A percentile compares a stretch with the other conserved stretches of the same genome.
These are phyloP conservation scores for Girardinus metallicus DNA, from an alignment of 2,797 vertebrate species.

Conservation along the genomic window DNA sequence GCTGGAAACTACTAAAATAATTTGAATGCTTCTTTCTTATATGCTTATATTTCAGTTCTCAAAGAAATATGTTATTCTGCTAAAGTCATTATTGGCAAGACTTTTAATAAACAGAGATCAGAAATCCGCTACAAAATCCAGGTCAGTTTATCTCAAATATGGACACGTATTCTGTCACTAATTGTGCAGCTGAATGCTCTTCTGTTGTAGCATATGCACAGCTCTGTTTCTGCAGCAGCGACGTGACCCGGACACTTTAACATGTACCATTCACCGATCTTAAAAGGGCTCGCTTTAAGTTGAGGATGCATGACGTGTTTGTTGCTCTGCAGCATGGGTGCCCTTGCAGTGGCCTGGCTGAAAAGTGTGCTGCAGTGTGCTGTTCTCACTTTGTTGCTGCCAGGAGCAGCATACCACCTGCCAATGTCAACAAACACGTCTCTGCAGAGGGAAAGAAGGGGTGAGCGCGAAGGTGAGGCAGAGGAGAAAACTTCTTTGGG, in stretches of 20 bases:
- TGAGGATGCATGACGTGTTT: conserved; percentile 48
- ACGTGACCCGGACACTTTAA: conserved; percentile 12
- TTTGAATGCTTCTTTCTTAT: not conserved
- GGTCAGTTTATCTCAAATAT: not conserved
- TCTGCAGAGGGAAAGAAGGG: conserved; percentile 21
- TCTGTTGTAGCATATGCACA: not conserved
- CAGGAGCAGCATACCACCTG: conserved; percentile 54
- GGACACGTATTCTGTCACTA: not conserved
- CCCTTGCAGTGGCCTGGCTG: conserved; percentile 54
- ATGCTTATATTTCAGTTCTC: not conserved
- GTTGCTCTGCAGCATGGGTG: conserved; percentile 48
- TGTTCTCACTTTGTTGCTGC: conserved; percentile 60
- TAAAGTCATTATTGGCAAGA: not conserved
- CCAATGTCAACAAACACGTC: conserved; percentile 65
- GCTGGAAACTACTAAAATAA: not conserved
- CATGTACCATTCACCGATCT: conserved; percentile 18
- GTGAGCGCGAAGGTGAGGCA: conserved; percentile 31
- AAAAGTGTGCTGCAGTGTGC: conserved; percentile 52
- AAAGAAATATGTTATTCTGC: not conserved
- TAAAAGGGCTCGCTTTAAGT: conserved; percentile 30
- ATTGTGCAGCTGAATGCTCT: not conserved
- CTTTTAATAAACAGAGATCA: not conserved
- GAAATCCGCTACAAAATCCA: not conserved
- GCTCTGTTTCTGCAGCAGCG: conserved; percentile 15
- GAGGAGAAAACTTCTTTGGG: conserved; percentile 5